phyloP scores from a whole-genome alignment of 2,113 vertebrate genomes.

The Atrichornis clamosus region DNA sequence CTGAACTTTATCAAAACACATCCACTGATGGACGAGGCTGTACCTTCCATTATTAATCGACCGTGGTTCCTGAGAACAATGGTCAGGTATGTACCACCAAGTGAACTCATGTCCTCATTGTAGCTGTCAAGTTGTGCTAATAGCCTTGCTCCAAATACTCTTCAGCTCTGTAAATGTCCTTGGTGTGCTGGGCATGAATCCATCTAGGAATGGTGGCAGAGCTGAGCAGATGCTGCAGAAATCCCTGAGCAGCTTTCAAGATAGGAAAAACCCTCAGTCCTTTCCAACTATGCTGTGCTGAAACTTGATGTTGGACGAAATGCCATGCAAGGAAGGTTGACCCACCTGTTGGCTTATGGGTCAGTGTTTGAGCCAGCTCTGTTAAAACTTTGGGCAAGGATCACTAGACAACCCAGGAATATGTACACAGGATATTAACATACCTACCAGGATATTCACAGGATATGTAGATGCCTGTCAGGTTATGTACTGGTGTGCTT shows the following conservation, averaged over 20 bases:
- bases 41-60: slow-evolving; percentile 89
- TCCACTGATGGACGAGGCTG: slow-evolving; percentile 96
- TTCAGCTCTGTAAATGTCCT: slow-evolving; percentile 28
- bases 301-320: slow-evolving; percentile 18
- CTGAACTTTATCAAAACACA: slow-evolving; percentile 99
- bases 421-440: slow-evolving; percentile 11
- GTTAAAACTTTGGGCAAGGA: background rate
- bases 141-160: background rate
- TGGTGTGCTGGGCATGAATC: slow-evolving; percentile 10
- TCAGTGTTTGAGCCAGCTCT: background rate
- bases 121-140: background rate
- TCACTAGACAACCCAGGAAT: background rate
- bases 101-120: background rate
- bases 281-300: background rate
- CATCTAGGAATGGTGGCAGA: slow-evolving; percentile 16
- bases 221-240: slow-evolving; percentile 2
- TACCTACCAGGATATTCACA: background rate
- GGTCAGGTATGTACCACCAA: slow-evolving; percentile 85
- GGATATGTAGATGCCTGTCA: background rate
- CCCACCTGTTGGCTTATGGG: background rate
- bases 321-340: background rate
- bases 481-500: background rate
- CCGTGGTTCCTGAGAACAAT: slow-evolving; percentile 98
- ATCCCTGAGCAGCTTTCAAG: slow-evolving; percentile 8
- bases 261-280: background rate